A percentile compares a stretch with the other conserved stretches of the same genome.
Conservation (phyloP, 2,888 invertebrate genomes). For the Apodemia hepburni region DNA sequence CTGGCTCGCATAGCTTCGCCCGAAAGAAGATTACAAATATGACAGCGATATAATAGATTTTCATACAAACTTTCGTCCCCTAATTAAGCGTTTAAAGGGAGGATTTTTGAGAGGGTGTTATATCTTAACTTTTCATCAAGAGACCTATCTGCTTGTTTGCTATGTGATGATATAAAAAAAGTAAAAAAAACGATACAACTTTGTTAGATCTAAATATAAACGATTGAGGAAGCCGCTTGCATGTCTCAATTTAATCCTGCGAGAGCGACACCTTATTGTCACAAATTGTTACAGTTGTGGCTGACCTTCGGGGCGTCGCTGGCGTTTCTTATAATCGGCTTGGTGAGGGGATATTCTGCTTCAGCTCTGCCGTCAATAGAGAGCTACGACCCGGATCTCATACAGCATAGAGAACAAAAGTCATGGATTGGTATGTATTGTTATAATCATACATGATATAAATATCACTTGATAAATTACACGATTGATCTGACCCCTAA, state of each 20-base stretch:
- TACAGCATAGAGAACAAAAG: conserved; percentile 66
- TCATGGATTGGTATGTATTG: conserved; percentile 77
- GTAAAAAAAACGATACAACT: too few relatives aligned
- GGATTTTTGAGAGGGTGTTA: too few relatives aligned
- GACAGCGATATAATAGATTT: too few relatives aligned
- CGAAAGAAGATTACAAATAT: too few relatives aligned
- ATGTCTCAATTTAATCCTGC: conserved; percentile 20
- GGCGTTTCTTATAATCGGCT: conserved; percentile 79
- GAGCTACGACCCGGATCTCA: conserved; percentile 55
- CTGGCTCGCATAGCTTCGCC: too few relatives aligned
- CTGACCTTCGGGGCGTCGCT: conserved; percentile 79
- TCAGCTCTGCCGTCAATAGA: conserved; percentile 79
- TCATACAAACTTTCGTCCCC: too few relatives aligned
- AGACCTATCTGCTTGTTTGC: too few relatives aligned
- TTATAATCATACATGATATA: not conserved
- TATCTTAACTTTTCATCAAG: too few relatives aligned
- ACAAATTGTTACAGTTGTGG: conserved; percentile 61
- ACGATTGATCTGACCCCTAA: too few relatives aligned
- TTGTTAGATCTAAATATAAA: conserved; percentile 24
- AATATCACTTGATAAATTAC: too few relatives aligned
- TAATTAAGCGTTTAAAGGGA: too few relatives aligned
- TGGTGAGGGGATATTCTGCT: conserved; percentile 80
- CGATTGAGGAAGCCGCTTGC: conserved; percentile 26
- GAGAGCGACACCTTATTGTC: conserved; percentile 16
- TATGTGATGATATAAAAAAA: too few relatives aligned